Conservation (phyloP, 2,888 invertebrate genomes). For the Hipparchia sbordonii region DNA sequence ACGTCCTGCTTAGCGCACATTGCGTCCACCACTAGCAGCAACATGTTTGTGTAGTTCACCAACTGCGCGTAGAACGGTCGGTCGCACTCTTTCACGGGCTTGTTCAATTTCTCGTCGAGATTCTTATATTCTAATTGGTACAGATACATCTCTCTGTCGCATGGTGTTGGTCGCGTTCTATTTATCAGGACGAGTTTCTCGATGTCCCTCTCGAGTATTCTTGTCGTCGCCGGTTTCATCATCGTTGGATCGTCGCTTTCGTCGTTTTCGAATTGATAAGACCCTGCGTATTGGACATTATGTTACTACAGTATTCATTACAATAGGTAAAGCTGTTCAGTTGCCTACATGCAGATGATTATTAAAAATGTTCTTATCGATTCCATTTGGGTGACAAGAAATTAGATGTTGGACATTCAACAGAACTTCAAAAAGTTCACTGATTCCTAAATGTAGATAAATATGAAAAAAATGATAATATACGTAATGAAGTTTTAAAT, state of each 20-base stretch:
- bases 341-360: slow-evolving; percentile 20
- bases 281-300: slow-evolving; percentile 47
- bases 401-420: neutral
- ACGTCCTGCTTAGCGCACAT: slow-evolving; percentile 82
- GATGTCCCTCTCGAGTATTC: slow-evolving; percentile 81
- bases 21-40: slow-evolving; percentile 89
- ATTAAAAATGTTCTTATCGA: neutral
- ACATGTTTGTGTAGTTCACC: slow-evolving; percentile 90
- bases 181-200: slow-evolving; percentile 86
- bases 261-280: slow-evolving; percentile 78
- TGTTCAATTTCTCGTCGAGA: slow-evolving; percentile 77
- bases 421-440: neutral
- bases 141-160: slow-evolving; percentile 88
- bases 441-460: slow-evolving; percentile 3
- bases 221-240: slow-evolving; percentile 71
- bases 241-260: slow-evolving; percentile 67
- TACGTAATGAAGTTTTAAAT: neutral
- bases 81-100: slow-evolving; percentile 66
- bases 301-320: neutral
- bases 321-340: neutral
- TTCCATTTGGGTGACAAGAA: neutral
- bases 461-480: neutral
- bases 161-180: slow-evolving; percentile 91
- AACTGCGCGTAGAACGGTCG: slow-evolving; percentile 88
- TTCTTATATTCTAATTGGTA: slow-evolving; percentile 79